Evolutionary conservation across 2,797 vertebrate genomes (phyloP), one percentile per base, ranked within the genome.

Genomic region (Moxostoma hubbsi): DNA sequence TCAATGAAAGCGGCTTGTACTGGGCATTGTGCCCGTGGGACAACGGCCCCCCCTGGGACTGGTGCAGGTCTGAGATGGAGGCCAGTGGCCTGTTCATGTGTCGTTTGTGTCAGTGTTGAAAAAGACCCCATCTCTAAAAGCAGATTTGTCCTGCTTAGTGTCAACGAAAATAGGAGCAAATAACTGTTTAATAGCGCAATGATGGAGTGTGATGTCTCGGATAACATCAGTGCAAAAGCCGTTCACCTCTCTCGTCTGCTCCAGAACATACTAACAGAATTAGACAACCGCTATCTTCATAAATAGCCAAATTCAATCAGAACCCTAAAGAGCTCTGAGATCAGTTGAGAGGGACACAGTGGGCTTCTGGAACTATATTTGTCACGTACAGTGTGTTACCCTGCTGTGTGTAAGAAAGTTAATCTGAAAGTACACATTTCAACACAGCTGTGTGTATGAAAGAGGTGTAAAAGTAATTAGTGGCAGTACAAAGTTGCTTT

Each of bases 161-260:
- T 90, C 87, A 86, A 81, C 87, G 85, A 84, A 87, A 74, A 86
- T 89, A 91, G 91, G 89, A 88, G 89, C 88, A 87, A 87, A 90
- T 87, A 89, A 88, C 88, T 87, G 87, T 87, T 88, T 93, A 94
- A 93, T 89, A 90, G 84, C 91, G 90, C 91, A 90, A 93, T 92
- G 91, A 92, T 88, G 75, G 84, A 85, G 81, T 81, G 83, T 76
- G 81, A 90, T 87, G 87, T 76, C 54, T 43, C 75, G 70, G 82
- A 83, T 82, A 75, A 72, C 80, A 85, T 84, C 81, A 66, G 79
- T 63, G 81, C 71, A 88, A 69, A 85, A 77, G 61, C 68, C 80
- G 74, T 80, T 81, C 77, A 77, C 69, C 83, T 76, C 79, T 36
- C 68, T 83, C 69, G 24, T 81, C 79, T 68, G 64, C 73, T 82